A percentile compares a stretch with the other conserved stretches of the same genome.
Evolutionary conservation across 2,888 invertebrate genomes (phyloP).

Genomic region (Sminthurides aquaticus): DNA sequence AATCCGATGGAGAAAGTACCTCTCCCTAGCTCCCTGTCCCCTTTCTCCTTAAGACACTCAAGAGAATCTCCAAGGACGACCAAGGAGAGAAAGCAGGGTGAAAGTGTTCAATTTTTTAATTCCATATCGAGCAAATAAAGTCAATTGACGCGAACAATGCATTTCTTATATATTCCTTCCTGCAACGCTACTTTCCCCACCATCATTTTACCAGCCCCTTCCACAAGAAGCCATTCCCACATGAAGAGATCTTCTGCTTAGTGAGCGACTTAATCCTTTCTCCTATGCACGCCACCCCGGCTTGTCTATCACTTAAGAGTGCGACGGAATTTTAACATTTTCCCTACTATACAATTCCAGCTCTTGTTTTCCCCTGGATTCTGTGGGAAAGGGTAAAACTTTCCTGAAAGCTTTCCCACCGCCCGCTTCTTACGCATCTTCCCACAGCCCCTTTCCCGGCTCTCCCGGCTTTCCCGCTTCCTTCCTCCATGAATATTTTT

Average conservation of each 20-base stretch:
- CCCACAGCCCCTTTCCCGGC: background rate
- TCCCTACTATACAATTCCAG: too few species aligned
- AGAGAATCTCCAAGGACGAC: too few species aligned
- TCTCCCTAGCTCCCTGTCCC: background rate
- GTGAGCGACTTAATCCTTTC: background rate
- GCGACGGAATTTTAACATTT: too few species aligned
- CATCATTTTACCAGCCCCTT: too few species aligned
- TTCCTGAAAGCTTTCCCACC: constrained; percentile 8
- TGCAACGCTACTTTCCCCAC: too few species aligned
- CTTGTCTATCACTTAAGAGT: too few species aligned
- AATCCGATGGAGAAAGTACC: background rate
- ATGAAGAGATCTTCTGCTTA: background rate
- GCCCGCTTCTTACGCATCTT: too few species aligned
- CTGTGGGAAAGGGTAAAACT: background rate
- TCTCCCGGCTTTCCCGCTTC: background rate
- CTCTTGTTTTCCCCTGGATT: constrained; percentile 1
- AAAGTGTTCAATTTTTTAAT: constrained; percentile 12
- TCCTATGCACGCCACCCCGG: too few species aligned
- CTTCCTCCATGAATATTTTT: background rate
- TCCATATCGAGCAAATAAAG: constrained; percentile 16
- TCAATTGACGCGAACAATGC: constrained; percentile 18
- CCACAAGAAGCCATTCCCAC: too few species aligned
- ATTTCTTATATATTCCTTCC: too few species aligned
- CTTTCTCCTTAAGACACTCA: background rate
- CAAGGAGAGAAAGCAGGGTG: background rate